These are phyloP conservation scores for Philonicus albiceps DNA, from an alignment of 2,888 invertebrate species.

Conservation along the genomic window DNA sequence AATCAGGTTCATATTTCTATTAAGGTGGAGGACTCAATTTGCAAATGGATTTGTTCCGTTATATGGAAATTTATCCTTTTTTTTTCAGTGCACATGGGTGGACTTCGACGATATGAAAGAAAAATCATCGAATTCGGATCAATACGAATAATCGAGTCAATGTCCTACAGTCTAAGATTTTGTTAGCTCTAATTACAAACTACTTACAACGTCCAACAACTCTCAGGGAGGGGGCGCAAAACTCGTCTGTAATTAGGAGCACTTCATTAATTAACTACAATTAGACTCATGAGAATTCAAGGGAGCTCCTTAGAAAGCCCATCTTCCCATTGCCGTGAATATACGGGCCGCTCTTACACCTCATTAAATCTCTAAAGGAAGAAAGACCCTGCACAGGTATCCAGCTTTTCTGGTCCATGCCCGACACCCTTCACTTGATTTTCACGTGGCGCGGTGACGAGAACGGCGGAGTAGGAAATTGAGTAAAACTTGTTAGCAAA, in stretches of 20 bases:
- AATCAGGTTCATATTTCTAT: constrained; percentile 41
- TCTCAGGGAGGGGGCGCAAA: background rate
- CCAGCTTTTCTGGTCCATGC: background rate
- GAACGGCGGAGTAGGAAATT: background rate
- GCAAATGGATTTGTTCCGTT: constrained; percentile 40
- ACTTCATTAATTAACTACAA: constrained; percentile 40
- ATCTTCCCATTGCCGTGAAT: background rate
- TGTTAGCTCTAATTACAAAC: constrained; percentile 23
- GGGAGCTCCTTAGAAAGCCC: background rate
- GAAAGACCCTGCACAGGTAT: background rate
- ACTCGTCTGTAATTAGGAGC: constrained; percentile 16
- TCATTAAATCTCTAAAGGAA: constrained; percentile 36
- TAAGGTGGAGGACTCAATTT: constrained; percentile 35
- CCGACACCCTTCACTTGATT: background rate
- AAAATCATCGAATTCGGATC: background rate
- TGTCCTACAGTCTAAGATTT: background rate
- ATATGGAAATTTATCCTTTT: background rate
- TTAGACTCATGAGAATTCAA: constrained; percentile 39
- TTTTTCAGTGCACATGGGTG: background rate
- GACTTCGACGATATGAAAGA: background rate
- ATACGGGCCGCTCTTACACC: constrained; percentile 17
- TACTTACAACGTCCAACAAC: background rate
- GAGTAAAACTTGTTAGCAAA: constrained; percentile 9
- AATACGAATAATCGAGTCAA: background rate
- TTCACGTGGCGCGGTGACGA: background rate